These are phyloP conservation scores for Lutraria rhynchaena DNA, from an alignment of 1,140 invertebrate species.

Conservation along the genomic window DNA sequence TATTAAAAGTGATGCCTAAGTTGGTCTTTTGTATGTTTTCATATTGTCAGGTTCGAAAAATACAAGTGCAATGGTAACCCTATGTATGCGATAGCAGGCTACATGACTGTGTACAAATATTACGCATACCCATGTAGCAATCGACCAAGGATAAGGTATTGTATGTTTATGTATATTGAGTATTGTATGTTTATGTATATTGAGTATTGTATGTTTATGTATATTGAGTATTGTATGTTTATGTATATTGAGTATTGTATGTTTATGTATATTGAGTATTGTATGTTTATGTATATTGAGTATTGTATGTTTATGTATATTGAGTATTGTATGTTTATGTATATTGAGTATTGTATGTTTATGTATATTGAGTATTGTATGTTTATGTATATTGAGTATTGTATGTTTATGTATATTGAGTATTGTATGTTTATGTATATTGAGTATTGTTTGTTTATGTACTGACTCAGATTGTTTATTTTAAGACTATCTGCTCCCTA, in stretches of 20 bases:
- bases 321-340: neutral
- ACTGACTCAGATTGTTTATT: too few species aligned
- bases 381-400: too few species aligned
- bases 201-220: too few species aligned
- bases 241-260: too few species aligned
- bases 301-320: neutral
- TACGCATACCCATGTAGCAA: slow-evolving; percentile 95
- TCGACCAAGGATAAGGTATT: slow-evolving; percentile 89
- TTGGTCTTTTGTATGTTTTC: too few species aligned
- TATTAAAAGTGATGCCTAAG: too few species aligned
- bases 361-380: too few species aligned
- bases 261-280: neutral
- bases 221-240: neutral
- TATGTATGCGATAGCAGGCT: slow-evolving; percentile 91
- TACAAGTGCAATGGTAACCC: slow-evolving; percentile 86
- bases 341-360: neutral
- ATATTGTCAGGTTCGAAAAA: slow-evolving; percentile 91
- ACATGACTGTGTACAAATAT: slow-evolving; percentile 96
- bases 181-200: too few species aligned
- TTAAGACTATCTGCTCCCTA: too few species aligned
- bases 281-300: neutral
- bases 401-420: too few species aligned
- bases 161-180: neutral
- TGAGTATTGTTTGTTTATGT: too few species aligned
- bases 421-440: too few species aligned